Base-by-base conservation (phyloP, 2,888 invertebrate species). In the Drosophila colorata region DNA sequence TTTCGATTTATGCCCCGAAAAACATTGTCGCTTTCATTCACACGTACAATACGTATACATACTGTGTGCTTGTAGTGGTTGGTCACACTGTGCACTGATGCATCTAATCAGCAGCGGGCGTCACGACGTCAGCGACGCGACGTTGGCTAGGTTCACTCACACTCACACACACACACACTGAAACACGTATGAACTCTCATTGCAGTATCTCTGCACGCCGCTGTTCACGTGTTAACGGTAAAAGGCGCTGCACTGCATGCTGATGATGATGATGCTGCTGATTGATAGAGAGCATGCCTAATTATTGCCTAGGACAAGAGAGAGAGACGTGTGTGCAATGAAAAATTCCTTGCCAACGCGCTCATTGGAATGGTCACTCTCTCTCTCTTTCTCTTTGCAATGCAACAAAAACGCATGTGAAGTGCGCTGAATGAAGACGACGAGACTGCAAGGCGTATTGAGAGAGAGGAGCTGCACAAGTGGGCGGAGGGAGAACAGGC, bases 151-250 rank as follows among this genome's bases (percentile, higher is more conserved):
- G 65, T 65, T 51, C 56, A 59, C 28, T 16, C 38, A 47, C 51
- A n/a, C 49, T 37, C n/a, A 28, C 14, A 47, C 8, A 48, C 33
- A 55, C 14, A 38, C 13, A 14, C n/a, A 41, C 25, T 37, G 13
- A 48, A 9, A 31, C 41, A 56, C 16, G 23, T 35, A 48, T 43
- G 28, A 14, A 28, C 31, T 60, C 58, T 75, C 38, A 55, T 49
- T 51, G 53, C 57, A 51, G 38, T 69, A 58, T 28, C 43, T 78
- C 60, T 77, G 61, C 59, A 57, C 28, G 60, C 35, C 33, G 60
- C 49, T 48, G 58, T 83, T 80, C 80, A 80, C 87, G 87, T 80
- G 87, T 74, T 87, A 84, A 85, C 82, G 69, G 87, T 83, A 76
- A 76, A 73, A 66, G 31, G 35, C 44, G 48, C 60, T 52, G 53